These are phyloP conservation scores for Melolontha melolontha DNA, from an alignment of 2,888 invertebrate genomes.

Conservation along the genomic window DNA sequence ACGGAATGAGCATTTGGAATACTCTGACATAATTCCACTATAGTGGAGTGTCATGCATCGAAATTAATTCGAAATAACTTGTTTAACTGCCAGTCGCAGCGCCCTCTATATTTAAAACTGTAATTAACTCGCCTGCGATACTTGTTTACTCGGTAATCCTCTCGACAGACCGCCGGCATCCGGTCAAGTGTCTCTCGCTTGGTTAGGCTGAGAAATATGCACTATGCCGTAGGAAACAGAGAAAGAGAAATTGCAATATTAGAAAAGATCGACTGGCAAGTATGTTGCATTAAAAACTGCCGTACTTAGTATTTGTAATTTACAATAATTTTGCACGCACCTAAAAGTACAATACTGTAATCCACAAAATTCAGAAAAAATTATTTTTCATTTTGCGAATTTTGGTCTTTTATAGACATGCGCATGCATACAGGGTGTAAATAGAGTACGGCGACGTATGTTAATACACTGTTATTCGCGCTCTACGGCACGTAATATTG, in stretches of 20 bases:
- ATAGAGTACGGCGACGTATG: no score
- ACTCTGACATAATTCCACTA: slow-evolving; percentile 15
- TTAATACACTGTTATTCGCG: no score
- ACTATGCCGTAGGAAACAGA: slow-evolving; percentile 24
- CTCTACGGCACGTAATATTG: no score
- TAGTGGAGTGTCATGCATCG: slow-evolving; percentile 44
- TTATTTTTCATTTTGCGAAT: no score
- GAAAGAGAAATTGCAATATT: not conserved
- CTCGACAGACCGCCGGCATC: slow-evolving; percentile 47
- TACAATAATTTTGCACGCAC: no score
- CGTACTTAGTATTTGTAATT: no score
- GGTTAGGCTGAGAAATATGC: slow-evolving; percentile 47
- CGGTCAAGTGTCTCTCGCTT: slow-evolving; percentile 48
- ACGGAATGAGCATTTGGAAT: slow-evolving; percentile 17
- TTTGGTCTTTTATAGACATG: no score
- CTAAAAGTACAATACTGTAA: no score
- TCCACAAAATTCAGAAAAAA: no score
- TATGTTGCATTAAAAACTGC: no score
- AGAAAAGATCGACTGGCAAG: no score
- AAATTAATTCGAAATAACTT: slow-evolving; percentile 58
- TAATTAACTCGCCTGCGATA: slow-evolving; percentile 58
- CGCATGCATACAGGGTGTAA: no score
- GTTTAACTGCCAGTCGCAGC: slow-evolving; percentile 60
- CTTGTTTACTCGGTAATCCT: slow-evolving; percentile 52
- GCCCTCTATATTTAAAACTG: slow-evolving; percentile 60